A percentile compares a stretch with the other conserved stretches of the same genome.
Conservation (phyloP, 1,140 invertebrate genomes). For the Drosophila watanabei region DNA sequence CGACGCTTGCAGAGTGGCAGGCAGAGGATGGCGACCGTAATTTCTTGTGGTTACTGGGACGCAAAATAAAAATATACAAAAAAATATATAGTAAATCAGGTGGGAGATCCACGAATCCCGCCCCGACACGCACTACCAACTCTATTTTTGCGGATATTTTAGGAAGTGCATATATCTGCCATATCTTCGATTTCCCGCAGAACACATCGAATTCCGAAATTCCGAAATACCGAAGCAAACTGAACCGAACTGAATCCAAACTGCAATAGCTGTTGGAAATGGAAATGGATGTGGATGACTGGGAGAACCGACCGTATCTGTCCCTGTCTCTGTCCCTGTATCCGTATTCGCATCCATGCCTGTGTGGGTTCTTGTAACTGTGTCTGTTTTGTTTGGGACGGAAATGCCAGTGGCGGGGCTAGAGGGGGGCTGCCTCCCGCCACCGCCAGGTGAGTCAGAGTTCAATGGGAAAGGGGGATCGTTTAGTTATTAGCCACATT, state of each 20-base stretch:
- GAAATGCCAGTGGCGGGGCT: constrained; percentile 67
- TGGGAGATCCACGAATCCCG: constrained; percentile 13
- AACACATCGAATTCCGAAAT: constrained; percentile 16
- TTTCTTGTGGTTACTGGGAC: constrained; percentile 81
- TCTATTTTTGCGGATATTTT: not conserved
- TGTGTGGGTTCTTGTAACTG: constrained; percentile 54
- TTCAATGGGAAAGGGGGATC: constrained; percentile 18
- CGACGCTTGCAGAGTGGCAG: constrained; percentile 51
- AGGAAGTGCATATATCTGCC: constrained; percentile 6
- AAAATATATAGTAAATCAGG: constrained; percentile 41
- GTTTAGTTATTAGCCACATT: constrained; percentile 18
- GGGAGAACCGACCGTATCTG: constrained; percentile 53
- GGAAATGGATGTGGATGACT: constrained; percentile 46
- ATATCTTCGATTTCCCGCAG: constrained; percentile 1
- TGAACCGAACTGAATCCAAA: constrained; percentile 56
- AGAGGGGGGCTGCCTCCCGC: constrained; percentile 17
- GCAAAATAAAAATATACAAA: constrained; percentile 45
- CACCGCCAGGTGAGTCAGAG: constrained; percentile 40
- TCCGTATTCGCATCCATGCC: constrained; percentile 11
- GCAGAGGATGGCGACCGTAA: constrained; percentile 67
- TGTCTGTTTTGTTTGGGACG: constrained; percentile 79
- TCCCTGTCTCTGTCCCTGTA: constrained; percentile 17
- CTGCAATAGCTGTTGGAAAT: constrained; percentile 76
- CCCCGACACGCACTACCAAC: constrained; percentile 3
- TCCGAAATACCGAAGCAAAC: constrained; percentile 25